Base-by-base conservation (phyloP, 2,797 vertebrate genomes). In the Mus minutoides region DNA sequence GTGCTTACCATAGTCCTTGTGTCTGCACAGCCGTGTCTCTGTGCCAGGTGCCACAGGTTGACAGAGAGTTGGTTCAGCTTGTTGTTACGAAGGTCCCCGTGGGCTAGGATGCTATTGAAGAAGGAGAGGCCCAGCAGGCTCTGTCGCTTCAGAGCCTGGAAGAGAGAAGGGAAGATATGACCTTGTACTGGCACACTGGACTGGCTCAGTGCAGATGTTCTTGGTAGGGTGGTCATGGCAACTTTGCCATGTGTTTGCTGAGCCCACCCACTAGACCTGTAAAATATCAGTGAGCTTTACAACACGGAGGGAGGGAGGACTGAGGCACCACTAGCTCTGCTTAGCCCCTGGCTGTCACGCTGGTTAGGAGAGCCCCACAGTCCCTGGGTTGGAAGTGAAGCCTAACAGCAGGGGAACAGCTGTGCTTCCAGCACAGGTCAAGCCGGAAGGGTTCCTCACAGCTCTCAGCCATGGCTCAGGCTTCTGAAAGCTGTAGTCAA, bases 21-120 rank as follows among this genome's bases (percentile, higher is more conserved):
- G 96, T 99, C 99, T 0, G 99, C 99, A 98, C 98, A 98, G 95
- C 99, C 99, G 0, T 99, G 99, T 94, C 99, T 99, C 98, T 99
- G 99, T 88, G 99, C 99, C 78, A 99, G 99, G 95, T 99, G 99
- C 99, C 99, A 99, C 97, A 99, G 98, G 95, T 99, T 99, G 94
- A 99, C 98, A 0, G 99, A 98, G 22, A 99, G 99, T 98, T 99
- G 99, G 98, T 99, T 99, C 90, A 99, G 99, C 97, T 99, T 99
- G 98, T 99, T 99, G 98, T 99, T 99, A 14, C 99, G 98, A 73
- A 99, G 99, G 97, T 99, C 99, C 1, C 99, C 99, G 0, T 99
- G 99, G 94, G 99, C 99, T 97, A 99, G 56, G 94, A 99, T 99
- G 88, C 99, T 99, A 14, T 99, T 98, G 34, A 99, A 99, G 97